Evolutionary conservation across 2,113 vertebrate species (phyloP).

Genomic region (Prinia subflava): DNA sequence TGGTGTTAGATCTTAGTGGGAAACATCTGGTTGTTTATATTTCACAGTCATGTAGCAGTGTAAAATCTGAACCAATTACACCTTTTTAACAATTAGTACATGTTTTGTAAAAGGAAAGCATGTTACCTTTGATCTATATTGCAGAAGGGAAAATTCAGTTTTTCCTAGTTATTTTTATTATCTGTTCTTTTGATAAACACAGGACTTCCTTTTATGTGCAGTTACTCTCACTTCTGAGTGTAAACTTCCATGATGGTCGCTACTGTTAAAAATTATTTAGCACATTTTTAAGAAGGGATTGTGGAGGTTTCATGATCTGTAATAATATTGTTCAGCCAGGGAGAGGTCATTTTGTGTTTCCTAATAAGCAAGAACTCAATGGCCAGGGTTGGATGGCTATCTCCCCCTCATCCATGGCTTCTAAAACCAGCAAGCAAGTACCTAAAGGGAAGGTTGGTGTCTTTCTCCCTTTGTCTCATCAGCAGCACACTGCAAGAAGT

Average conservation of each 20-base stretch:
- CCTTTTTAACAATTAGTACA: neutral
- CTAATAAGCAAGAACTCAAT: neutral
- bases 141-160: neutral
- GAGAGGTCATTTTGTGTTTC: neutral
- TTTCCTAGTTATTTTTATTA: neutral
- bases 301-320: neutral
- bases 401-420: neutral
- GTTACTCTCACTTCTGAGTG: neutral
- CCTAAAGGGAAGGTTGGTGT: neutral
- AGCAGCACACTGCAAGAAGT: neutral
- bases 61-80: neutral
- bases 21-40: neutral
- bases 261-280: neutral
- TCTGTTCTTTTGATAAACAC: neutral
- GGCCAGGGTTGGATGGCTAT: neutral
- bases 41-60: neutral
- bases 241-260: neutral
- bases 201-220: neutral
- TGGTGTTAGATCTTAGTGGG: neutral
- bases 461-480: constrained; percentile 6
- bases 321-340: neutral
- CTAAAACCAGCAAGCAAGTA: neutral
- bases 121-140: neutral
- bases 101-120: neutral
- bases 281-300: neutral